A percentile compares a stretch with the other conserved stretches of the same genome.
phyloP scores from a whole-genome alignment of 2,888 invertebrate species.

The Leptinotarsa rubiginosa region DNA sequence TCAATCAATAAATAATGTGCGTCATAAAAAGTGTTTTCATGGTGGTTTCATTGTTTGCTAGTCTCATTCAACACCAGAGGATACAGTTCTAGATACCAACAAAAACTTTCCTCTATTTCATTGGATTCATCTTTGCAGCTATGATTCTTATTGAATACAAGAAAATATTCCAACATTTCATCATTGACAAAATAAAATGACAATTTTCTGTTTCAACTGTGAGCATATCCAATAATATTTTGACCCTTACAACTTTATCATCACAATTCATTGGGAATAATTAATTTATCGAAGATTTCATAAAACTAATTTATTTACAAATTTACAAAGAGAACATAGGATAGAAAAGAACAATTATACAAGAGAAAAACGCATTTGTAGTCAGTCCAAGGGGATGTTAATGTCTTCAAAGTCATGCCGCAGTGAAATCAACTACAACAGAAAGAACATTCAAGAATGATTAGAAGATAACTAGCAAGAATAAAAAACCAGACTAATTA shows the following conservation, averaged over 20 bases:
- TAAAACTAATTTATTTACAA: background rate
- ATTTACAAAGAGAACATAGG: background rate
- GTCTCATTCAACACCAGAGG: no score
- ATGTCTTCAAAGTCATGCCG: conserved; percentile 35
- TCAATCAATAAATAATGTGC: no score
- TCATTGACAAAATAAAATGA: no score
- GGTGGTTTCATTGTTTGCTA: no score
- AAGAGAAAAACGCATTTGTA: background rate
- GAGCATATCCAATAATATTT: background rate
- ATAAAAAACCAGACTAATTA: background rate
- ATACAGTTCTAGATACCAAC: no score
- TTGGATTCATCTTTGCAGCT: no score
- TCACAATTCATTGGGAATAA: background rate
- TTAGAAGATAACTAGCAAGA: no score
- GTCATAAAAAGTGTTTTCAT: no score
- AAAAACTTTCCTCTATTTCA: no score
- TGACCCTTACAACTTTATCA: background rate
- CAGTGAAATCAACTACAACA: conserved; percentile 31
- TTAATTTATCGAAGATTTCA: background rate
- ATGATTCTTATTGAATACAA: no score
- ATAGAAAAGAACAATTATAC: background rate
- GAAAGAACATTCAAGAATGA: conserved; percentile 9
- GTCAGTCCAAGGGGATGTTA: conserved; percentile 29
- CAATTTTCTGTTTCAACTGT: no score
- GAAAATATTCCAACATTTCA: no score